Evolutionary conservation across 2,113 vertebrate genomes (phyloP).

Genomic region (Xyrauchen texanus): DNA sequence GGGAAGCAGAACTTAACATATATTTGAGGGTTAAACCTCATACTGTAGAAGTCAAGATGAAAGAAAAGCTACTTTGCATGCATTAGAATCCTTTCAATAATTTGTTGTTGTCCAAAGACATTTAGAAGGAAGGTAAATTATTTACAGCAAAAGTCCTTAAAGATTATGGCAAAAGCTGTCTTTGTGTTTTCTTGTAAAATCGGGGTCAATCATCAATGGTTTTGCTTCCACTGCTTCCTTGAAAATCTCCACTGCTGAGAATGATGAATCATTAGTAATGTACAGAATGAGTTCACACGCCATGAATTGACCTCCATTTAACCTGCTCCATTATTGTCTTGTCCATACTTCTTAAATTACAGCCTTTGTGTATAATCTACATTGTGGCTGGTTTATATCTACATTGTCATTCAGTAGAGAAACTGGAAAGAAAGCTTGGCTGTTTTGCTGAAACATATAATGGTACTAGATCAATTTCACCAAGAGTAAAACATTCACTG

Average conservation of each 20-base stretch:
- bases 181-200: constrained; percentile 57
- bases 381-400: no score
- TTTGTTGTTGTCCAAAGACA: constrained; percentile 32
- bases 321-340: not conserved
- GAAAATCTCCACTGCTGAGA: not conserved
- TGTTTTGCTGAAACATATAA: not conserved
- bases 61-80: not conserved
- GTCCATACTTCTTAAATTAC: no score
- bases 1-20: not conserved
- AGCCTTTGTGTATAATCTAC: no score
- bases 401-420: not conserved
- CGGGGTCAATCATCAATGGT: constrained; percentile 14
- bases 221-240: not conserved
- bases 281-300: not conserved
- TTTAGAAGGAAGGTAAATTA: constrained; percentile 66
- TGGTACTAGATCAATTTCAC: not conserved
- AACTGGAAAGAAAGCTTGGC: not conserved
- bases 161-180: constrained; percentile 9
- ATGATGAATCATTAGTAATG: not conserved
- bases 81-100: not conserved
- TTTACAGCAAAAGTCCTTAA: constrained; percentile 56
- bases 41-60: not conserved
- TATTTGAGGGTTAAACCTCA: not conserved
- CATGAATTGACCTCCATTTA: not conserved
- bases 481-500: no score